Percentiles rank a stretch among this genome's conserved stretches.
These are phyloP conservation scores for Delphinapterus leucas DNA, from an alignment of 2,113 vertebrate genomes.

Conservation along the genomic window DNA sequence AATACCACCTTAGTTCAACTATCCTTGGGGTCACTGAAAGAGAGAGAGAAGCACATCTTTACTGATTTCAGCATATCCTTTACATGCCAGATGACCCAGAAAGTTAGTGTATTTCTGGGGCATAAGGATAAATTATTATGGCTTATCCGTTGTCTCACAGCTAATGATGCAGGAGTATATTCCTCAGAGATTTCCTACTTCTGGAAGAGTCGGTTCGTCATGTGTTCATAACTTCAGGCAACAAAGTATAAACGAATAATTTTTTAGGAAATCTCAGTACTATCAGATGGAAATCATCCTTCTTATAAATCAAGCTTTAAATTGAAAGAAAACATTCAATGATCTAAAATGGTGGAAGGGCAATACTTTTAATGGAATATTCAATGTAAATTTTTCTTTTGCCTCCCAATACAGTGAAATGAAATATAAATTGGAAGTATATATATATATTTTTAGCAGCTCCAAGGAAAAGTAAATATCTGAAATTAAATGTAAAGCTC, in stretches of 20 bases:
- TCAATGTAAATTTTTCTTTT: neutral
- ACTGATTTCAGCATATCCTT: neutral
- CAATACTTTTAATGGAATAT: neutral
- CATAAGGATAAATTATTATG: neutral
- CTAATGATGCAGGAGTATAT: neutral
- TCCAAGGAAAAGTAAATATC: neutral
- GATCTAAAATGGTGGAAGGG: neutral
- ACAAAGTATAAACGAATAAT: neutral
- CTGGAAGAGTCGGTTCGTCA: neutral
- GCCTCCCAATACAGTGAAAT: neutral
- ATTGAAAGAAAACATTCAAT: neutral
- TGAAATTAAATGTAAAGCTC: neutral
- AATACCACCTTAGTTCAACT: neutral
- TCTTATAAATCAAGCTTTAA: neutral
- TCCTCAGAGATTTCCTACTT: neutral
- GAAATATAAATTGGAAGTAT: neutral
- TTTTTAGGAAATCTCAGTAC: slow-evolving; percentile 5
- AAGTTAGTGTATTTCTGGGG: neutral
- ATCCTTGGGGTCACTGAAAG: neutral
- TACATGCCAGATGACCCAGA: neutral
- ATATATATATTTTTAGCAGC: neutral
- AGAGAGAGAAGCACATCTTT: neutral
- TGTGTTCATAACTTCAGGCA: neutral
- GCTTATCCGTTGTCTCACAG: neutral
- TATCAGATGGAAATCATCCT: neutral